Base-by-base conservation (phyloP, 2,113 vertebrate genomes). In the Rhynchopsitta pachyrhyncha region DNA sequence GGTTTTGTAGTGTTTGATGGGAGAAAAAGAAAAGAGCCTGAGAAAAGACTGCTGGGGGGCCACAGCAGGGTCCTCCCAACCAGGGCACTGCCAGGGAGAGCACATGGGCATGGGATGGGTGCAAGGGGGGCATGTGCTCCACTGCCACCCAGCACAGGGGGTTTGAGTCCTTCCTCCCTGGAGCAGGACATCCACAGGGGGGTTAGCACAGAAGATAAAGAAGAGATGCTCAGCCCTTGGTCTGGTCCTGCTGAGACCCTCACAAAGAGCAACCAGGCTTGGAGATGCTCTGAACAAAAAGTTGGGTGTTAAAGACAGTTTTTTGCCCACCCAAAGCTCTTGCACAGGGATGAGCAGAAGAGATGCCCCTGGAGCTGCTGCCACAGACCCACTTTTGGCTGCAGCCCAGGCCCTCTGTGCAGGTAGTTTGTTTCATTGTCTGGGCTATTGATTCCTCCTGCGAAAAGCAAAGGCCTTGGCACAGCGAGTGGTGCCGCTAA, bases 271-370 rank as follows among this genome's bases (percentile, higher is more conserved):
- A 2, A 5, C 22, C 24, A 41, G 50, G 11, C 14, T 84, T 3
- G 2, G 47, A 24, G 29, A 50, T 22, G 33, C 53, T 31, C 62
- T 41, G 50, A 25, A 31, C 31, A 62, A 33, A 33, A 68, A 29
- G 0, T 0, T 7, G 2, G 3, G 0, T 2, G 3, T 55, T 39
- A 52, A 46, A 71, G 24, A 18, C 62, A 13, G 11, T 1, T 0
- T n/a, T 55, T 37, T 35, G 10, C 17, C 63, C 78, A 20, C 20
- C 42, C 67, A 23, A 18, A 52, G 19, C 3, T 35, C n/a, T 53
- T 11, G 6, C 78, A 63, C 10, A 19, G 18, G 8, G 17, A 31
- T 15, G 67, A 88, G 37, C 62, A 62, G 62, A 68, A 75, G 39
- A 27, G 29, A 44, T 60, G 47, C 24, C 24, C 41, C 2, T 0